Conservation (phyloP, 1,140 invertebrate species). For the Achroia grisella region DNA sequence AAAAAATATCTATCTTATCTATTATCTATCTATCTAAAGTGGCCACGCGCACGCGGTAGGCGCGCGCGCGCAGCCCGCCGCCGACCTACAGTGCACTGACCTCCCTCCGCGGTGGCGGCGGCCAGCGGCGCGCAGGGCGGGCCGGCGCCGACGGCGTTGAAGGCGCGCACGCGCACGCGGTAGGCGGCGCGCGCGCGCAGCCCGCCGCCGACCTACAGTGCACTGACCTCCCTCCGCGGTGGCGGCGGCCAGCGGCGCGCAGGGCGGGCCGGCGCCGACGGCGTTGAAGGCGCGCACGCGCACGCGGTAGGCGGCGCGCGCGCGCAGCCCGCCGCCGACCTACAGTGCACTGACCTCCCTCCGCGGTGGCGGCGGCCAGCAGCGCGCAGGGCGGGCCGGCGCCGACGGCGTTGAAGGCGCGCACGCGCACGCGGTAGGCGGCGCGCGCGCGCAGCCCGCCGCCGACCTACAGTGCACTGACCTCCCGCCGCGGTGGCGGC, state of each 20-base stretch:
- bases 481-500: too few species aligned
- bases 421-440: constrained; percentile 84
- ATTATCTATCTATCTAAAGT: too few species aligned
- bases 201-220: too few species aligned
- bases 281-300: constrained; percentile 89
- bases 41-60: too few species aligned
- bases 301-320: constrained; percentile 81
- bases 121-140: constrained; percentile 82
- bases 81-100: too few species aligned
- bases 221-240: constrained; percentile 93
- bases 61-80: neutral
- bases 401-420: constrained; percentile 90
- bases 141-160: constrained; percentile 89
- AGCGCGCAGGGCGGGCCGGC: constrained; percentile 84
- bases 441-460: constrained; percentile 79
- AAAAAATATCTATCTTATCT: too few species aligned
- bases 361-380: constrained; percentile 85
- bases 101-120: constrained; percentile 89
- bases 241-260: constrained; percentile 80
- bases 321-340: too few species aligned
- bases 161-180: constrained; percentile 85
- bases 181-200: constrained; percentile 81
- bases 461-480: too few species aligned
- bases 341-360: too few species aligned
- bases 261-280: constrained; percentile 87